Conservation (phyloP, 2,113 vertebrate genomes). For the Abramis brama region DNA sequence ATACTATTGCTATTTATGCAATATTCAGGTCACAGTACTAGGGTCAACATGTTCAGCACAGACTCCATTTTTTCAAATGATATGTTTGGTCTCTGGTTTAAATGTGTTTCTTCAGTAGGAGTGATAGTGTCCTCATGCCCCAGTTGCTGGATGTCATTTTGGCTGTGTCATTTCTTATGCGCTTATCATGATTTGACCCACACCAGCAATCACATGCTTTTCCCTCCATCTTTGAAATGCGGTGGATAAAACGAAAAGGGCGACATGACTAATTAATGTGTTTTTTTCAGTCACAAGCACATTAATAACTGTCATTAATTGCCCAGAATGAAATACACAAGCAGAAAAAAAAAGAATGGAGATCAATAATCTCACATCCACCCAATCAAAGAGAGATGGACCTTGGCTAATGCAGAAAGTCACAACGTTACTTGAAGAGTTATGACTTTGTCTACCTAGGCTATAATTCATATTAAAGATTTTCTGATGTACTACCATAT, state of each 20-base stretch:
- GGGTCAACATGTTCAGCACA: neutral
- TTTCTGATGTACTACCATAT: neutral
- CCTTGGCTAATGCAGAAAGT: conserved; percentile 9
- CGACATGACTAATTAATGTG: conserved; percentile 3
- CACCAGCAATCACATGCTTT: neutral
- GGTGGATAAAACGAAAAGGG: neutral
- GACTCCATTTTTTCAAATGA: neutral
- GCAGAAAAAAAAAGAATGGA: conserved; percentile 11
- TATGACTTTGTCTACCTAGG: conserved; percentile 25
- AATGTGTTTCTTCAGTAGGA: neutral
- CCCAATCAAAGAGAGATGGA: conserved; percentile 34
- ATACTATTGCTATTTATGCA: conserved; percentile 4
- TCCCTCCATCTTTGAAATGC: neutral
- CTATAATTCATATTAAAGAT: conserved; percentile 13
- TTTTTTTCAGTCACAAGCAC: conserved; percentile 31
- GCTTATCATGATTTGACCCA: neutral
- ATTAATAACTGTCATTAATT: conserved; percentile 40
- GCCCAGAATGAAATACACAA: conserved; percentile 26
- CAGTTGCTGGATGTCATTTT: neutral
- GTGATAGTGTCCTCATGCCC: neutral
- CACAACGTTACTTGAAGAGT: neutral
- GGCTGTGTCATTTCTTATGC: neutral
- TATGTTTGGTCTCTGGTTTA: neutral
- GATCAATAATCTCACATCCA: conserved; percentile 30
- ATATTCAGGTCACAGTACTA: neutral